Evolutionary conservation across 2,797 vertebrate species (phyloP), one percentile per base, ranked within the genome.

Genomic region (Sandelia bainsii): DNA sequence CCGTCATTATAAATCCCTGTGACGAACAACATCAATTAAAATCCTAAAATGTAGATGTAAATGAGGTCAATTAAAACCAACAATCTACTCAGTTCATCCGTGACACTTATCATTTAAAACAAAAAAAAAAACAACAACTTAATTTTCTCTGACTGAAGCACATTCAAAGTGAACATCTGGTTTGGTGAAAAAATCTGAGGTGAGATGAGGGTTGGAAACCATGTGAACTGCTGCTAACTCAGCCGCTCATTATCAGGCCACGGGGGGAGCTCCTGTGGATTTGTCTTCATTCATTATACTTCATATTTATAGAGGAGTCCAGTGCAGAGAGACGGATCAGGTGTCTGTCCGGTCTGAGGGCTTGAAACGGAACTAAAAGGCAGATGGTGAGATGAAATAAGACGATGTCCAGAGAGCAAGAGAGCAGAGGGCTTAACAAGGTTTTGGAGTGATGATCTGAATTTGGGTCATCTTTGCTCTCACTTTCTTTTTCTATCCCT

Each of bases 331-430:
- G 71, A 56, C 29, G 1, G 84, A 89, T 91, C 77, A 16, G 80
- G 82, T 90, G 83, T 90, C 91, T 23, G 73, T 78, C 68, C 32
- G 6, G 72, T 84, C 77, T 75, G 74, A 74, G 62, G 80, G 66
- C 52, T 68, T 86, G 79, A 85, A 82, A 88, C n/a, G 49, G 64
- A 85, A 75, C 86, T 86, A 53, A 84, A 80, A 88, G 78, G 83
- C 85, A 91, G 91, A 91, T 89, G 87, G 85, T 58, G 73, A 70
- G 77, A 80, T 46, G 56, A 80, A 87, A 85, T 75, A 66, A 65
- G 69, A 50, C 67, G 62, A 68, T 54, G 80, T 86, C 82, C 83
- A 62, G 60, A 82, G 69, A 81, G 82, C 58, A 69, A 62, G 60
- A 82, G 69, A 81, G 82, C 58, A 69, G 71, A 82, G 75, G 69